These are phyloP conservation scores for Agriopis marginaria DNA, from an alignment of 2,888 invertebrate species.

Conservation along the genomic window DNA sequence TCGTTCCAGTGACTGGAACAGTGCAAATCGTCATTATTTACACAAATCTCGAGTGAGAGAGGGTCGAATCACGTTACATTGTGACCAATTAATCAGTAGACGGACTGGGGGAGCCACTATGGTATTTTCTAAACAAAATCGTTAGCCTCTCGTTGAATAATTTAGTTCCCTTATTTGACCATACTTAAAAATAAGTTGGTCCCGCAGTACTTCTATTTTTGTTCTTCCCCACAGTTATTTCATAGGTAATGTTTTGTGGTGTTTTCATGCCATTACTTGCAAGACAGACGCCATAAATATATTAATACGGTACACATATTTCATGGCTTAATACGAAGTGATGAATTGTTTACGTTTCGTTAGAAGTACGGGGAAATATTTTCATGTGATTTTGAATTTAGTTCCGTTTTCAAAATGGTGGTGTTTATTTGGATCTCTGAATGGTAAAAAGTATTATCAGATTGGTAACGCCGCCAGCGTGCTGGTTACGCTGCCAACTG, in stretches of 20 bases:
- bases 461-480: too few relatives aligned
- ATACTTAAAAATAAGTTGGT: neutral
- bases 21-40: constrained; percentile 60
- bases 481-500: too few relatives aligned
- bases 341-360: constrained; percentile 34
- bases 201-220: constrained; percentile 48
- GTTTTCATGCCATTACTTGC: constrained; percentile 84
- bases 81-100: constrained; percentile 52
- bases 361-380: constrained; percentile 27
- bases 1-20: constrained; percentile 32
- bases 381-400: constrained; percentile 16
- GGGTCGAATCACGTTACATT: constrained; percentile 67
- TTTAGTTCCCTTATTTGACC: neutral
- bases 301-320: constrained; percentile 75
- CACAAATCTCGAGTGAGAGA: constrained; percentile 62
- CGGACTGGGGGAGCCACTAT: neutral
- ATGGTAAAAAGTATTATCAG: too few relatives aligned
- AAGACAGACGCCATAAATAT: constrained; percentile 82
- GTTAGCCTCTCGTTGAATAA: too few relatives aligned
- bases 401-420: neutral
- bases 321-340: constrained; percentile 47
- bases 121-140: neutral
- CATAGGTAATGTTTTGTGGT: constrained; percentile 72
- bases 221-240: constrained; percentile 66
- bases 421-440: too few relatives aligned